phyloP scores from a whole-genome alignment of 1,140 invertebrate genomes.

The Lanistes nyassanus region DNA sequence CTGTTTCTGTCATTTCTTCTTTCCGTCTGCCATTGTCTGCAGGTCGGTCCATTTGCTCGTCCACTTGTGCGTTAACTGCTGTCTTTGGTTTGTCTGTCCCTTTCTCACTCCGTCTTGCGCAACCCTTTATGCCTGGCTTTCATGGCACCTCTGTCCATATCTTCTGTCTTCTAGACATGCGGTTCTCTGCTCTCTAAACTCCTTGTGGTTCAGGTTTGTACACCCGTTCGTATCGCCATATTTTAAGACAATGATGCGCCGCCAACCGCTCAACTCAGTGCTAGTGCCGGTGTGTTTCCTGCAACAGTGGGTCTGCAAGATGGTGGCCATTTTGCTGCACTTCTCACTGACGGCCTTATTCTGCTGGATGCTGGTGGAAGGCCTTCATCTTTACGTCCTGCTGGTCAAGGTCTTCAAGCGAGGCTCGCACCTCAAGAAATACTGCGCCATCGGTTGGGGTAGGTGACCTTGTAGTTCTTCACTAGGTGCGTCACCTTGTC shows the following conservation, averaged over 20 bases:
- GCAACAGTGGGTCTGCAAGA: constrained; percentile 53
- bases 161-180: no score
- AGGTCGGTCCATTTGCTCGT: background rate
- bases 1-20: background rate
- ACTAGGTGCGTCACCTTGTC: no score
- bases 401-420: constrained; percentile 92
- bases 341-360: constrained; percentile 68
- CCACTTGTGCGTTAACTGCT: background rate
- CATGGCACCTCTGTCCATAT: background rate
- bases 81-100: background rate
- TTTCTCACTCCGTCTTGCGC: background rate
- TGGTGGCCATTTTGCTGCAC: constrained; percentile 65
- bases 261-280: no score
- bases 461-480: constrained; percentile 45
- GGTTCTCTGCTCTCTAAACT: no score
- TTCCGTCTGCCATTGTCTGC: background rate
- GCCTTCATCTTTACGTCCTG: constrained; percentile 87
- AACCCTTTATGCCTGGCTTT: background rate
- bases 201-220: no score
- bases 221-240: no score
- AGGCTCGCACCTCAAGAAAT: constrained; percentile 75
- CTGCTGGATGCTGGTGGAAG: constrained; percentile 70
- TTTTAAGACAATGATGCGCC: no score
- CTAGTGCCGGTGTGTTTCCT: background rate
- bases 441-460: constrained; percentile 70